Conservation (phyloP, 2,888 invertebrate species). For the Abrostola tripartita region DNA sequence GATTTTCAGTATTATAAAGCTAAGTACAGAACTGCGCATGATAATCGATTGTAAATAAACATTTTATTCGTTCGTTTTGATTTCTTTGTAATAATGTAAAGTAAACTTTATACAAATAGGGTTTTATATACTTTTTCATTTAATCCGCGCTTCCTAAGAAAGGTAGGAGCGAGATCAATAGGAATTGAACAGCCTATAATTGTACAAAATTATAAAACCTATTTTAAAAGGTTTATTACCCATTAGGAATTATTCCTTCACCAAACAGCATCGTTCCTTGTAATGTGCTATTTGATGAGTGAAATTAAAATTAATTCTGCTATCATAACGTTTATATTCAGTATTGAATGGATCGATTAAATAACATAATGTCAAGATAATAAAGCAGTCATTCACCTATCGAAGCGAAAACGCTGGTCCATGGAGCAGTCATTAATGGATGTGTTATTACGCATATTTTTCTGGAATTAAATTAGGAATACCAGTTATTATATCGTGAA, state of each 20-base stretch:
- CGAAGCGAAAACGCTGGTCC: slow-evolving; percentile 61
- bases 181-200: slow-evolving; percentile 27
- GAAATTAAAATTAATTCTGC: slow-evolving; percentile 51
- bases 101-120: slow-evolving; percentile 54
- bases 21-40: slow-evolving; percentile 31
- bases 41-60: slow-evolving; percentile 49
- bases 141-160: slow-evolving; percentile 12
- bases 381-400: slow-evolving; percentile 83
- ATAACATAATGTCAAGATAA: slow-evolving; percentile 76
- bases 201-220: neutral
- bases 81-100: slow-evolving; percentile 53
- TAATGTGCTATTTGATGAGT: slow-evolving; percentile 29
- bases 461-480: neutral
- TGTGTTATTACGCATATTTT: slow-evolving; percentile 13
- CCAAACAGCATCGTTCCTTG: slow-evolving; percentile 22
- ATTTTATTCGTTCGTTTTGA: slow-evolving; percentile 49
- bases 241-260: slow-evolving; percentile 21
- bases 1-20: slow-evolving; percentile 49
- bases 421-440: slow-evolving; percentile 18
- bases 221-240: slow-evolving; percentile 3
- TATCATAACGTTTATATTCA: slow-evolving; percentile 38
- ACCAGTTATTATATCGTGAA: no score
- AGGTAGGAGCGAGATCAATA: slow-evolving; percentile 22
- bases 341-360: slow-evolving; percentile 67
- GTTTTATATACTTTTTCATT: slow-evolving; percentile 43